phyloP scores from a whole-genome alignment of 2,888 invertebrate species.

The Abrostola triplasia region DNA sequence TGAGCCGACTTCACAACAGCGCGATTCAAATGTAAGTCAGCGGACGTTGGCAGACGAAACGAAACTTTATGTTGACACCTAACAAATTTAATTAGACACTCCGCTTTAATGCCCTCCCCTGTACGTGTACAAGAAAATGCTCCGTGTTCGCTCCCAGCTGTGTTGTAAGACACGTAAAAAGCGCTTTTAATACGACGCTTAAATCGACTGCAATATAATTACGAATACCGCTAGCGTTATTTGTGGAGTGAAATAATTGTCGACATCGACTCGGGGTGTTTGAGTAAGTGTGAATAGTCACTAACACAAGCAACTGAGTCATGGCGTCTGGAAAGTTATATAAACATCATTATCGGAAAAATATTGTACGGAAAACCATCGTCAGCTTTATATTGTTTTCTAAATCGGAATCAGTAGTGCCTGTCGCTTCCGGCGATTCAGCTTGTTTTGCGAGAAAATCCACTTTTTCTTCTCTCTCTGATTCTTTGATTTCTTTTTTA shows the following conservation, averaged over 20 bases:
- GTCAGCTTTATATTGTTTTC: constrained; percentile 83
- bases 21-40: constrained; percentile 81
- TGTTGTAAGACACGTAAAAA: constrained; percentile 38
- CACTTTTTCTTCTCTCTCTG: constrained; percentile 62
- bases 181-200: constrained; percentile 20
- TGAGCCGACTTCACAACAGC: constrained; percentile 76
- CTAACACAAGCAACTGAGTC: constrained; percentile 57
- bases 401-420: constrained; percentile 81
- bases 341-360: constrained; percentile 78
- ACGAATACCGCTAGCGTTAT: constrained; percentile 5
- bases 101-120: constrained; percentile 61
- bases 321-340: constrained; percentile 67
- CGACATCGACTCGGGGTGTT: background rate
- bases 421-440: constrained; percentile 78
- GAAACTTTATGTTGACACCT: constrained; percentile 81
- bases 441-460: constrained; percentile 78
- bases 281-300: constrained; percentile 28
- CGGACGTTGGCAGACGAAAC: constrained; percentile 67
- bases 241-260: background rate
- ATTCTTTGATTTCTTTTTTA: constrained; percentile 68
- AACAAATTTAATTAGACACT: constrained; percentile 81
- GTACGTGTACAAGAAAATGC: constrained; percentile 59
- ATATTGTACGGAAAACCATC: constrained; percentile 75
- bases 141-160: constrained; percentile 26
- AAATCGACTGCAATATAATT: constrained; percentile 31